Conservation (phyloP, 2,888 invertebrate genomes). For the Eueremaeus valkanovi region DNA sequence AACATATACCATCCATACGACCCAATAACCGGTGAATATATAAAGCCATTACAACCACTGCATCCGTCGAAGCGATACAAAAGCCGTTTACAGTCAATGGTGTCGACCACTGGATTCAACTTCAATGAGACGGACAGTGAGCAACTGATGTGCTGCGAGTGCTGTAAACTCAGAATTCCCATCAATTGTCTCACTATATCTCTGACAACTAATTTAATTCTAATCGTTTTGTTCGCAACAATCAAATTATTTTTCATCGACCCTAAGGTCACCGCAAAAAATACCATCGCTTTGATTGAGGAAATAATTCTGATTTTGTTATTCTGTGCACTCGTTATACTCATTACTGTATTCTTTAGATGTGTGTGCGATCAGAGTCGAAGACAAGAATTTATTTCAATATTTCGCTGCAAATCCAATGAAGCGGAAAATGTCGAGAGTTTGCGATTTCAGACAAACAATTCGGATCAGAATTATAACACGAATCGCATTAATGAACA, state of each 20-base stretch:
- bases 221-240: constrained; percentile 33
- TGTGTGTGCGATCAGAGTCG: constrained; percentile 5
- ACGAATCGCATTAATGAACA: neutral
- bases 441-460: neutral
- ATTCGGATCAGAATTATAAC: constrained; percentile 9
- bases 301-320: constrained; percentile 6
- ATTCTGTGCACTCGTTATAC: neutral
- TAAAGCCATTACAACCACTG: constrained; percentile 18
- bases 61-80: neutral
- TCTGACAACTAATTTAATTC: constrained; percentile 17
- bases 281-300: constrained; percentile 15
- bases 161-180: neutral
- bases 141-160: constrained; percentile 37
- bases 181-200: constrained; percentile 37
- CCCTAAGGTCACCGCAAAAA: neutral
- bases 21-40: constrained; percentile 40
- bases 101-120: neutral
- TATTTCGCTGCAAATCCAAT: neutral
- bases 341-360: neutral
- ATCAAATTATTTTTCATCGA: constrained; percentile 26
- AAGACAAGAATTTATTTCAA: neutral
- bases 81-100: neutral
- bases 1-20: constrained; percentile 41
- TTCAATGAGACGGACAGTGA: constrained; percentile 26
- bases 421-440: neutral